A percentile compares a stretch with the other conserved stretches of the same genome.
Conservation (phyloP, 2,797 vertebrate genomes). For the Tiaroga cobitis region DNA sequence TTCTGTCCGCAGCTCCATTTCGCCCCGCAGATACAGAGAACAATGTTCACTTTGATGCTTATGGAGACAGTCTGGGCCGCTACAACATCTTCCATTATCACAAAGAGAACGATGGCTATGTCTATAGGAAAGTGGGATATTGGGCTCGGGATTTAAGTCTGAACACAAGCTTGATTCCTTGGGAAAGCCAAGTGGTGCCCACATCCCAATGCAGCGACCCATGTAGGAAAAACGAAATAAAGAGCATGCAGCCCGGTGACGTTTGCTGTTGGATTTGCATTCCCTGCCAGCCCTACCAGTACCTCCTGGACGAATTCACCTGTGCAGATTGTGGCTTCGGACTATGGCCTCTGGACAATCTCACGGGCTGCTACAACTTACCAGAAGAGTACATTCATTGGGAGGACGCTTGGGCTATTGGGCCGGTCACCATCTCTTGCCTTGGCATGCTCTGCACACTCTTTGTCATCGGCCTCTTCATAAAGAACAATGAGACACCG, state of each 20-base stretch:
- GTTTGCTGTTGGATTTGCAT: slow-evolving; percentile 99
- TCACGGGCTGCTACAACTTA: slow-evolving; percentile 92
- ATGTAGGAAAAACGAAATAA: slow-evolving; percentile 94
- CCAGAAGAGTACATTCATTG: slow-evolving; percentile 97
- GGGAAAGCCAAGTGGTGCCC: slow-evolving; percentile 81
- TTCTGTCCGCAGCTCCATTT: slow-evolving; percentile 85
- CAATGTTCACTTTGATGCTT: slow-evolving; percentile 87
- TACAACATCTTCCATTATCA: slow-evolving; percentile 98
- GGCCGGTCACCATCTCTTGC: slow-evolving; percentile 92
- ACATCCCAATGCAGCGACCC: slow-evolving; percentile 98
- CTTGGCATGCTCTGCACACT: slow-evolving; percentile 93
- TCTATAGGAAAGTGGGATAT: slow-evolving; percentile 93
- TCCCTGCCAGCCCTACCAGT: slow-evolving; percentile 94
- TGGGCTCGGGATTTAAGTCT: slow-evolving; percentile 92
- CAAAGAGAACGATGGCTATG: slow-evolving; percentile 80
- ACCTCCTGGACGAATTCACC: slow-evolving; percentile 91
- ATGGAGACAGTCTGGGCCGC: slow-evolving; percentile 93
- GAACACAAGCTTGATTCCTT: slow-evolving; percentile 86
- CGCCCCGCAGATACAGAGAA: slow-evolving; percentile 87
- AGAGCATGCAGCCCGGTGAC: slow-evolving; percentile 97
- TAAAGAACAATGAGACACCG: slow-evolving; percentile 92
- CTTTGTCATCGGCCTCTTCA: slow-evolving; percentile 88
- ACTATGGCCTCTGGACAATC: slow-evolving; percentile 91
- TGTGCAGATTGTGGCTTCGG: slow-evolving; percentile 93
- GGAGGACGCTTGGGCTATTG: slow-evolving; percentile 95